These are phyloP conservation scores for Campylomormyrus numenius DNA, from an alignment of 2,113 vertebrate genomes.

Conservation along the genomic window DNA sequence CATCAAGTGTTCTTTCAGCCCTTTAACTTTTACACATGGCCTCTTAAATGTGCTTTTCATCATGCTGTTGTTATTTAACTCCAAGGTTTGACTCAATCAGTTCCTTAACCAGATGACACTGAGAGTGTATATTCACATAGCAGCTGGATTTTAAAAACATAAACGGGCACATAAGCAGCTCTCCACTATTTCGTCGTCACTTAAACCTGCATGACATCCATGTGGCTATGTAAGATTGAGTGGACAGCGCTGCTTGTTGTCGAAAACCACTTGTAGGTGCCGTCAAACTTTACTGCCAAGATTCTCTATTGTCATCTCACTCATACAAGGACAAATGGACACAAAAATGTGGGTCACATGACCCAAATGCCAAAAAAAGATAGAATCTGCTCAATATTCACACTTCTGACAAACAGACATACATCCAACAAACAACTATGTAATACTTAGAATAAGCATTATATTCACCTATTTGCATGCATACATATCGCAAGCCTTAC, in stretches of 20 bases:
- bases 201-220: not conserved
- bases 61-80: not conserved
- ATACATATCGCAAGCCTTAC: not conserved
- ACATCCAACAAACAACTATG: not conserved
- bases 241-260: not conserved
- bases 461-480: not conserved
- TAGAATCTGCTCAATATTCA: not conserved
- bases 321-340: not conserved
- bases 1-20: not conserved
- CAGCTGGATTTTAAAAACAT: not conserved
- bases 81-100: not conserved
- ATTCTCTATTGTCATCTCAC: not conserved
- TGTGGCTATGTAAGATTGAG: not conserved
- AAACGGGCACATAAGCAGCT: not conserved
- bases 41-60: not conserved
- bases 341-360: not conserved
- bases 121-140: not conserved
- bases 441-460: not conserved
- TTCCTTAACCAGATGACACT: not conserved
- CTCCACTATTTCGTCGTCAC: not conserved
- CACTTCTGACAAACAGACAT: not conserved
- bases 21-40: not conserved
- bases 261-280: not conserved
- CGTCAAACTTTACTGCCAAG: not conserved
- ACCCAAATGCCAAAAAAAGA: not conserved